Evolutionary conservation across 2,888 invertebrate species (phyloP), one percentile per base, ranked within the genome.

Genomic region (Malacosoma neustria): DNA sequence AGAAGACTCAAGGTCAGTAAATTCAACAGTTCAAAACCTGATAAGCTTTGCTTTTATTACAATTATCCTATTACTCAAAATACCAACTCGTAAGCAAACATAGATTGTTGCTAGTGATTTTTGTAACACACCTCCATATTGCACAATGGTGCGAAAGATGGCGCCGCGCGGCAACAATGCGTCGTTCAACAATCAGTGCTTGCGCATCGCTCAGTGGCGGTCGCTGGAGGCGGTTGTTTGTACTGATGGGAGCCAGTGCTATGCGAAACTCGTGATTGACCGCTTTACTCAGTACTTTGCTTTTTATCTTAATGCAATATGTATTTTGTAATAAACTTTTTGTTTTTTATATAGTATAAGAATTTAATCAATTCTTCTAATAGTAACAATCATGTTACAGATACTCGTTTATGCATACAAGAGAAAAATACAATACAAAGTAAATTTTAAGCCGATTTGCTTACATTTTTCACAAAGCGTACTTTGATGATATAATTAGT

Each of bases 131-230:
- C 73, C 74, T 71, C 53, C 38, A 40, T 32, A 46, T 46, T 51
- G 62, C 61, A 84, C 85, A 85, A 85, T 85, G 85, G 85, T 69
- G 85, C 79, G 85, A 85, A 85, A 82, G 79, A 74, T 84, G 72
- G 79, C 85, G 71, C 82, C 76, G 69, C 60, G 58, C 58, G 61
- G 70, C 70, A 79, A 84, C 84, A 82, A 84, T 82, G 72, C 73
- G 56, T 74, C 74, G 75, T 75, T 74, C 66, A 48, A 55, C 56
- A 79, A 84, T 82, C 85, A 53, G 70, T 68, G 71, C 68, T 39
- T 41, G 72, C 72, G 72, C 74, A 84, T 84, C 84, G 67, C 65
- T 61, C 80, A 66, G 84, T 73, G 79, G 82, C 84, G 64, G 47
- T 49, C 61, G 68, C 80, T 75, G 75, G 71, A 67, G 81, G 82